Conservation (phyloP, 2,888 invertebrate species). For the Adineta ricciae region DNA sequence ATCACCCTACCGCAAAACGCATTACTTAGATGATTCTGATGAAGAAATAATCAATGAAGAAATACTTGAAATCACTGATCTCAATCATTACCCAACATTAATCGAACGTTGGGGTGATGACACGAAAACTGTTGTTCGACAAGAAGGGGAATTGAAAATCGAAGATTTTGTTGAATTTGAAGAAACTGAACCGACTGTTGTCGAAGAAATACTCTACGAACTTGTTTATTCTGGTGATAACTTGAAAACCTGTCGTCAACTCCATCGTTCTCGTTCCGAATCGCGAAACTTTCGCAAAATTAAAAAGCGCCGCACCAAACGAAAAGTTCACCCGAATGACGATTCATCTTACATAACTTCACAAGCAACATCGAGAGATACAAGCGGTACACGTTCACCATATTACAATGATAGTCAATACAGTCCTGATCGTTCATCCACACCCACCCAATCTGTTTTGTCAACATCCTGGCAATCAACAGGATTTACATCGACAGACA, state of each 20-base stretch:
- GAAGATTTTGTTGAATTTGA: slow-evolving; percentile 21
- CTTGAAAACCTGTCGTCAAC: not conserved
- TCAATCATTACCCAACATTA: slow-evolving; percentile 21
- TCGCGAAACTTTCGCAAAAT: slow-evolving; percentile 16
- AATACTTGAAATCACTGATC: slow-evolving; percentile 6
- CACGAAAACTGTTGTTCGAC: not conserved
- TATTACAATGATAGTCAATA: not conserved
- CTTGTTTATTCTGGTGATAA: not conserved
- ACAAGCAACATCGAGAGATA: not conserved
- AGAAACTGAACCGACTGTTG: slow-evolving; percentile 5
- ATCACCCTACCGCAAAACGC: not conserved
- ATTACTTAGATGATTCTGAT: slow-evolving; percentile 11
- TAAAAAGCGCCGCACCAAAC: not conserved
- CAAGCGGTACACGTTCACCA: slow-evolving; percentile 1
- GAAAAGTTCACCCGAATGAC: not conserved
- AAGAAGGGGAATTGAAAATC: slow-evolving; percentile 18
- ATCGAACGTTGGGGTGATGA: slow-evolving; percentile 15
- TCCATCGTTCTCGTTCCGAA: not conserved
- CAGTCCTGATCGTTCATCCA: not conserved
- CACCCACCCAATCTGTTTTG: not conserved
- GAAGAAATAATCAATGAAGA: slow-evolving; percentile 10
- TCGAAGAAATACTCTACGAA: slow-evolving; percentile 8
- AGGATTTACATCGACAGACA: not conserved
- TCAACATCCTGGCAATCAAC: not conserved
- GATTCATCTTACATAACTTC: not conserved